These are phyloP conservation scores for Enteromius trimaculatus DNA, from an alignment of 2,797 vertebrate species.

Conservation along the genomic window DNA sequence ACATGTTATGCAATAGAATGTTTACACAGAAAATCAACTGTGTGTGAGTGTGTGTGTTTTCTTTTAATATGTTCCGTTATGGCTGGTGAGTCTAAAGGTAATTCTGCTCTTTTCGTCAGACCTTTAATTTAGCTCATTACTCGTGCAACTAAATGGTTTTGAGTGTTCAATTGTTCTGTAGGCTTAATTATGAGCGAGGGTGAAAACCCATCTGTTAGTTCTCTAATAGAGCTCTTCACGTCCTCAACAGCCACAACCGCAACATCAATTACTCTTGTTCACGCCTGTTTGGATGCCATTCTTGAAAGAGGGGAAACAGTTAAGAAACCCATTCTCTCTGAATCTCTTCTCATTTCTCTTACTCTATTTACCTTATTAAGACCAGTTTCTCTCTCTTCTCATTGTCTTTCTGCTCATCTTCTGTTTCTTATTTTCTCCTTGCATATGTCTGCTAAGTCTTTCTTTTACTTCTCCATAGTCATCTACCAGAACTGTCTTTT, in stretches of 20 bases:
- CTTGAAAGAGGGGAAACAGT: constrained; percentile 10
- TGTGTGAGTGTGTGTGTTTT: constrained; percentile 37
- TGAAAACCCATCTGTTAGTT: constrained; percentile 79
- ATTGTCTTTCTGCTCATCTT: neutral
- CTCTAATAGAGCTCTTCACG: constrained; percentile 71
- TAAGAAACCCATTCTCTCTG: neutral
- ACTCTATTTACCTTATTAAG: constrained; percentile 1
- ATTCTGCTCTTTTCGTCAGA: constrained; percentile 71
- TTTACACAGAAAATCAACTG: constrained; percentile 4
- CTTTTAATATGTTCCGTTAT: constrained; percentile 77
- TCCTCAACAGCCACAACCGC: constrained; percentile 16
- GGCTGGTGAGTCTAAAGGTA: constrained; percentile 67
- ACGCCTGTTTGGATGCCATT: constrained; percentile 20
- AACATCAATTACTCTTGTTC: constrained; percentile 37
- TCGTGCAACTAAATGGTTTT: constrained; percentile 69
- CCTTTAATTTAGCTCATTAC: constrained; percentile 81
- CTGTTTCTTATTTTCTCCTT: neutral
- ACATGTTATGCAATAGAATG: neutral
- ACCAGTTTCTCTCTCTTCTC: constrained; percentile 3
- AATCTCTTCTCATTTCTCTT: constrained; percentile 21
- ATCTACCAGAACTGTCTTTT: constrained; percentile 53
- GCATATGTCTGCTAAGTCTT: neutral
- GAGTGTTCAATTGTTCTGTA: constrained; percentile 76
- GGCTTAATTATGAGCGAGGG: constrained; percentile 77
- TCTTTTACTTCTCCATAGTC: neutral